Conservation (phyloP, 2,113 vertebrate genomes). For the Cariama cristata region DNA sequence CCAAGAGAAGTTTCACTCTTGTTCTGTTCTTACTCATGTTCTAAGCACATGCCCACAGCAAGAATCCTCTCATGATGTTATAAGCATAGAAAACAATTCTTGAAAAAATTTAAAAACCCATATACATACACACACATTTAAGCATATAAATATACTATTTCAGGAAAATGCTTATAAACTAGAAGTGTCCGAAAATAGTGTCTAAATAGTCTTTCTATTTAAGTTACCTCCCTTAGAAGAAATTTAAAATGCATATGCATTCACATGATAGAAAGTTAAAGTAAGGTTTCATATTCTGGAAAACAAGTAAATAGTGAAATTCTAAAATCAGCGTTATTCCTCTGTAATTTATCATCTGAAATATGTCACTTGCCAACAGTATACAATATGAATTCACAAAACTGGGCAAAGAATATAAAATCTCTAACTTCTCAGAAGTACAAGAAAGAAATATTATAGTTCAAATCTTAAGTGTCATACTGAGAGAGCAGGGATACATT, state of each 20-base stretch:
- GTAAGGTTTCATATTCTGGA: neutral
- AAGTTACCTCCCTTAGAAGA: neutral
- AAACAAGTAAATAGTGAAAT: neutral
- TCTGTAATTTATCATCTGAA: neutral
- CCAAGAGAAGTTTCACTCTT: neutral
- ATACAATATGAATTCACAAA: neutral
- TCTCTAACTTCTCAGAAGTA: neutral
- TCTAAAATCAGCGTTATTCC: neutral
- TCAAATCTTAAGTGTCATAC: neutral
- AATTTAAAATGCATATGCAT: neutral
- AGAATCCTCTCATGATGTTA: neutral
- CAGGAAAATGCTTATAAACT: neutral
- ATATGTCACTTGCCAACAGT: neutral
- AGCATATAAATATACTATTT: neutral
- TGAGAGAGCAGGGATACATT: neutral
- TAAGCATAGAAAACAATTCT: neutral
- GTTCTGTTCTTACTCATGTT: neutral
- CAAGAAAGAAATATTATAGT: neutral
- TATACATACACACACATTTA: neutral
- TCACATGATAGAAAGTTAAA: neutral
- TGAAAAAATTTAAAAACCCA: neutral
- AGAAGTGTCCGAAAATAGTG: neutral
- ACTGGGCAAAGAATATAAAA: neutral
- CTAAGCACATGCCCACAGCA: neutral
- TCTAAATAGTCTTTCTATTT: neutral